Evolutionary conservation across 2,113 vertebrate genomes (phyloP), one percentile per base, ranked within the genome.

Genomic region (Xerus inauris): DNA sequence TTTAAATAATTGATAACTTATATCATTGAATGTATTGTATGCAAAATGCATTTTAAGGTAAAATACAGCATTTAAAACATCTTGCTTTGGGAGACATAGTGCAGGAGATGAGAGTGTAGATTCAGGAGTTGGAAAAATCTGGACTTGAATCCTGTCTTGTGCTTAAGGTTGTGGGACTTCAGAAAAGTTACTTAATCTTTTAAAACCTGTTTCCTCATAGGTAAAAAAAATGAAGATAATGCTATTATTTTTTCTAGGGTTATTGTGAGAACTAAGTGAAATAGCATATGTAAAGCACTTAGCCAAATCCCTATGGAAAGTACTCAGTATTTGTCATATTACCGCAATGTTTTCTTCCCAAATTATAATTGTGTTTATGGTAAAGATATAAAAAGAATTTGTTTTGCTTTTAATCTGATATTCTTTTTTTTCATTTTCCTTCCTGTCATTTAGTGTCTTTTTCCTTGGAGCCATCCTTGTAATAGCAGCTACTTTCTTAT

Each of bases 401-500:
- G 64, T 95, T 95, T 93, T 93, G 64, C 35, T 59, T 87, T 93
- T 92, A 90, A 72, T 89, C 87, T 98, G 84, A 98, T 87, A 87
- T 87, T 95, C 80, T 86, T 91, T 95, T 95, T 91, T 93, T 87
- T n/a, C n/a, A 96, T 93, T 87, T 97, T 79, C 64, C 67, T 72
- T 95, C 24, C 84, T 97, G 62, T 35, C 90, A 35, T 97, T 87
- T 96, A 99, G 99, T 76, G 98, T 99, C 65, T 99, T 99, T 98
- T 99, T 99, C 98, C 87, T 99, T 10, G 99, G 99, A 97, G 98
- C 99, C 90, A 4, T 99, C 97, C 98, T 99, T 96, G 99, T 99
- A 97, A 99, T 99, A 96, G 94, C 97, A 86, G 99, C 99, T 81
- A 99, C 99, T 95, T 99, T 99, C 97, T 98, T 99, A 51, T 99